Base-by-base conservation (phyloP, 2,797 vertebrate species). In the Petrocephalus sullivani region DNA sequence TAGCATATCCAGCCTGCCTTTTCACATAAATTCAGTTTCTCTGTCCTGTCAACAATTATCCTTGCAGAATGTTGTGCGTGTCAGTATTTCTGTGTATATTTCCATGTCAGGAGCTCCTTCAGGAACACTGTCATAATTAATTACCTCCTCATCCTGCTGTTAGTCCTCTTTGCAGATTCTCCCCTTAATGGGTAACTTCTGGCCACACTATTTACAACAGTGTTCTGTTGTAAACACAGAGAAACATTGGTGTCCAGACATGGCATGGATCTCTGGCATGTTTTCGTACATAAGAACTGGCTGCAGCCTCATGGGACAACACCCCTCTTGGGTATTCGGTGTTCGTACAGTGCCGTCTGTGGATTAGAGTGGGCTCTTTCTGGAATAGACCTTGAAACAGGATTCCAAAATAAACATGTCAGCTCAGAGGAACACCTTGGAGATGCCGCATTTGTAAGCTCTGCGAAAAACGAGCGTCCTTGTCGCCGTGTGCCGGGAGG, bases 341-440 rank as follows among this genome's bases (percentile, higher is more conserved):
- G 84, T 86, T 58, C 14, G 54, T 58, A 33, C 84, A 58, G 54
- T 41, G 54, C 28, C 12, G 8, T 64, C 58, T 64, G 56, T 12
- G 85, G 19, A 87, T 64, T 87, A 87, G 58, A 51, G 85, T 49
- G 19, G 37, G 28, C 85, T 6, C 3, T 51, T 9, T 33, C 60
- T 64, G 85, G 57, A 41, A 33, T 87, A 19, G 57, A 37, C 41
- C 41, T 58, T 49, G 60, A 49, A 87, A 86, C 56, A 61, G 57
- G 78, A 82, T 82, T 82, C 41, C 49, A 82, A 82, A 82, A 84
- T 57, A 86, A 86, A 86, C 54, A 60, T 58, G 56, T 60, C 56
- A 84, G 4, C 51, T 84, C 21, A 84, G 49, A 84, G 33, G 56
- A 58, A 58, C 54, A 37, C 84, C 56, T 60, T 41, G 53, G 16